Evolutionary conservation across 2,888 invertebrate species (phyloP).

Genomic region (Hypselothyrea guttata): DNA sequence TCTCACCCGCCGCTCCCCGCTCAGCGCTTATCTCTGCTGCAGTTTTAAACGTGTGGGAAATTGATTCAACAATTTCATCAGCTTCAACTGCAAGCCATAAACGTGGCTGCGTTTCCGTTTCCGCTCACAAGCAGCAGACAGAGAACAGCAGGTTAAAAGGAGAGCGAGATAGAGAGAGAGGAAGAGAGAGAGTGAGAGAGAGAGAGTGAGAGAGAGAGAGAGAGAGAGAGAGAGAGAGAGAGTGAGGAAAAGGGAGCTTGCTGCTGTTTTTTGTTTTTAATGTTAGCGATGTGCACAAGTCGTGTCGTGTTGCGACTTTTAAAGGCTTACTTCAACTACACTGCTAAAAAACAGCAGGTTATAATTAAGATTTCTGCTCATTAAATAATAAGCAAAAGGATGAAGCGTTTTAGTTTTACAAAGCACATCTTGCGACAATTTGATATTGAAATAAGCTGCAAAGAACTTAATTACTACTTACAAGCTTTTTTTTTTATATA

Average conservation of each 20-base stretch:
- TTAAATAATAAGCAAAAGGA: too few relatives aligned
- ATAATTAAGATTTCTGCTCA: too few relatives aligned
- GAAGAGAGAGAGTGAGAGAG: slow-evolving; percentile 4
- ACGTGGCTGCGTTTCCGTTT: slow-evolving; percentile 57
- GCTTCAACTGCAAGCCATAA: slow-evolving; percentile 42
- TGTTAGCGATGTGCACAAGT: slow-evolving; percentile 23
- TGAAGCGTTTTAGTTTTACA: too few relatives aligned
- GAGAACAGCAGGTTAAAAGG: neutral
- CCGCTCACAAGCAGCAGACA: slow-evolving; percentile 36
- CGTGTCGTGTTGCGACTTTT: slow-evolving; percentile 29
- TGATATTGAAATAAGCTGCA: too few relatives aligned
- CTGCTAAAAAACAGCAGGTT: neutral
- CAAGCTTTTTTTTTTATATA: too few relatives aligned
- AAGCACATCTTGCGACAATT: too few relatives aligned
- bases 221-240: slow-evolving; percentile 5
- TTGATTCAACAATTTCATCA: slow-evolving; percentile 59
- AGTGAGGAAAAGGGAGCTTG: slow-evolving; percentile 17
- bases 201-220: slow-evolving; percentile 2
- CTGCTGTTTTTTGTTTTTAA: slow-evolving; percentile 60
- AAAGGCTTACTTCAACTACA: too few relatives aligned
- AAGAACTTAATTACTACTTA: too few relatives aligned
- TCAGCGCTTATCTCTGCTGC: slow-evolving; percentile 16
- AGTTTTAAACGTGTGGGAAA: slow-evolving; percentile 45
- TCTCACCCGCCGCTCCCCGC: neutral
- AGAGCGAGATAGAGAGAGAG: neutral